These are phyloP conservation scores for Halictus quadricinctus DNA, from an alignment of 2,888 invertebrate genomes.

Conservation along the genomic window DNA sequence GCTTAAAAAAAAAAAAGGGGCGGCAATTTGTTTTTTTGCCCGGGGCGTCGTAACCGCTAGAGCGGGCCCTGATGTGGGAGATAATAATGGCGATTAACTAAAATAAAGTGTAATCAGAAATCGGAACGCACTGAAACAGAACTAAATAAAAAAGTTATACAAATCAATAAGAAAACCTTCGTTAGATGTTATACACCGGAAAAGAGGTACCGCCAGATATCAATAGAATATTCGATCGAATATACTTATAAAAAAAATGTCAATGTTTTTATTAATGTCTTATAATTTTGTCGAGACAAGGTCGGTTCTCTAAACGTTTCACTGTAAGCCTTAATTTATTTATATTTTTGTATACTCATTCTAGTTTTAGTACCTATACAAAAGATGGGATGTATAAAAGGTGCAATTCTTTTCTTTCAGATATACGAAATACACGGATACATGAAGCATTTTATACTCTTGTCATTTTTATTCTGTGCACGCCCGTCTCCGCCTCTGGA, in stretches of 20 bases:
- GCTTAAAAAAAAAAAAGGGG: too few relatives aligned
- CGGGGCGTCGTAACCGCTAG: too few relatives aligned
- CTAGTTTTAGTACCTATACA: neutral
- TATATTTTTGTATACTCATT: neutral
- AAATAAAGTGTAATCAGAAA: neutral
- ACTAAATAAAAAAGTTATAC: neutral
- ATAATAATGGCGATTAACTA: neutral
- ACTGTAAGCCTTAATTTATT: neutral
- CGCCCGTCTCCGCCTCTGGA: constrained; percentile 38
- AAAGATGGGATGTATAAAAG: neutral
- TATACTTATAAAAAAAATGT: neutral
- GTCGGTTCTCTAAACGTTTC: neutral
- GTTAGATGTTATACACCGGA: neutral
- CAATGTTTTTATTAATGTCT: neutral
- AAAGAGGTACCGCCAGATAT: neutral
- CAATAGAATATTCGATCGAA: too few relatives aligned
- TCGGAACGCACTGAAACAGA: neutral
- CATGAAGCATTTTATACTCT: neutral
- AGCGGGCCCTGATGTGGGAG: too few relatives aligned
- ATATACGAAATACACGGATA: neutral
- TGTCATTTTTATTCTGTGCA: constrained; percentile 14
- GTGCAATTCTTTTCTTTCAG: neutral
- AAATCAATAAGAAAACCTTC: neutral
- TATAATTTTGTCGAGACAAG: neutral
- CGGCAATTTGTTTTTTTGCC: too few relatives aligned